Evolutionary conservation across 2,113 vertebrate genomes (phyloP).

Genomic region (Hucho hucho): DNA sequence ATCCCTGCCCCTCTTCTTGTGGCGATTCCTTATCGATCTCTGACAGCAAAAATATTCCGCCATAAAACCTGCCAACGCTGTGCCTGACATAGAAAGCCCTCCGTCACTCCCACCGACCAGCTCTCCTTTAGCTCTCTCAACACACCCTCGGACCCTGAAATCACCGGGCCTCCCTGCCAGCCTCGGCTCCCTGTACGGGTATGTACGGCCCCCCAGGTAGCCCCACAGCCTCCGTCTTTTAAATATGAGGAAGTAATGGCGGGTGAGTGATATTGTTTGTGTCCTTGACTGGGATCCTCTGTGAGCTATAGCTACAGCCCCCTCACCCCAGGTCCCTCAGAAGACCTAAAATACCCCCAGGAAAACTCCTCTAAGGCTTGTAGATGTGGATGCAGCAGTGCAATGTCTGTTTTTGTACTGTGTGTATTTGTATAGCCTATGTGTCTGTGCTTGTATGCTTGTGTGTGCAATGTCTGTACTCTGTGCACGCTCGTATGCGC

Average conservation of each 20-base stretch:
- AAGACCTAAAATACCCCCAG: slow-evolving; percentile 61
- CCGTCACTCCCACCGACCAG: slow-evolving; percentile 36
- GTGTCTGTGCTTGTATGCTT: slow-evolving; percentile 49
- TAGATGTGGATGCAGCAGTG: slow-evolving; percentile 54
- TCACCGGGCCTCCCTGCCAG: slow-evolving; percentile 49
- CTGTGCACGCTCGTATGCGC: too few relatives aligned
- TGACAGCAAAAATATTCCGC: slow-evolving; percentile 71
- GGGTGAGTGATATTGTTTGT: slow-evolving; percentile 66
- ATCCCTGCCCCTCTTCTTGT: slow-evolving; percentile 70
- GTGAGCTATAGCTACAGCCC: slow-evolving; percentile 59
- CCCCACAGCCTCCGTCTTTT: slow-evolving; percentile 53
- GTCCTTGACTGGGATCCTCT: slow-evolving; percentile 72
- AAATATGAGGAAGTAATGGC: slow-evolving; percentile 71
- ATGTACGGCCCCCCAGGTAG: too few relatives aligned
- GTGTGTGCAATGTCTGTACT: background rate
- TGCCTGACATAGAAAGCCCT: slow-evolving; percentile 64
- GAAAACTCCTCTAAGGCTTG: slow-evolving; percentile 60
- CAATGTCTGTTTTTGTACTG: background rate
- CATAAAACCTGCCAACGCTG: slow-evolving; percentile 68
- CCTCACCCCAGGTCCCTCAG: slow-evolving; percentile 55
- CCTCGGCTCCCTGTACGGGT: too few relatives aligned
- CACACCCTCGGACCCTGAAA: slow-evolving; percentile 68
- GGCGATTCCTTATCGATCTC: slow-evolving; percentile 69
- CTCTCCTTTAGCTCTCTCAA: slow-evolving; percentile 58
- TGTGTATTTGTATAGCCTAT: too few relatives aligned